Base-by-base conservation (phyloP, 2,797 vertebrate genomes). In the Trematomus bernacchii region DNA sequence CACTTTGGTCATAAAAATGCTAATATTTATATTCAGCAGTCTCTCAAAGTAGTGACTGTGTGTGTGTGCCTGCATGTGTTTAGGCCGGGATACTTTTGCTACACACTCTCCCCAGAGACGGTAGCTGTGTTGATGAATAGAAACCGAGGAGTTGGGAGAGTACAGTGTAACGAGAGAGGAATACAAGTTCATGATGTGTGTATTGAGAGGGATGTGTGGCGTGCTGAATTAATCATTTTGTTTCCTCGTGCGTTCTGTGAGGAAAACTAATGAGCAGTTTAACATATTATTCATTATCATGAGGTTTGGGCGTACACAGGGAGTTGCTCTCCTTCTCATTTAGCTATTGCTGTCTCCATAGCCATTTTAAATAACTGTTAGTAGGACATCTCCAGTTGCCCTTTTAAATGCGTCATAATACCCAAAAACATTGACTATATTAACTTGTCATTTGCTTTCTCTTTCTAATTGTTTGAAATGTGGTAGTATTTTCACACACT, bases 1-100 rank as follows among this genome's bases (percentile, higher is more conserved):
- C 73, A 62, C 75, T 72, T 21, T 44, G 43, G 66, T 87, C 83
- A 90, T 90, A 88, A 90, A 90, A 85, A 90, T 89, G 82, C 71
- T 87, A 88, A 90, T 88, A 77, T 85, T 83, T 80, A 76, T 47
- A 58, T 85, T 73, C 79, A 62, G 70, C 73, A 57, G 75, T 71
- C 65, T 80, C 71, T 70, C 42, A 75, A 71, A 67, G 72, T 63
- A 48, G 62, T 2, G 5, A 47, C 61, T 84, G 58, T 80, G 77
- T 80, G 78, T 76, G 47, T 57, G 61, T 3, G 33, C 15, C 66
- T 53, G 61, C 63, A 10, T 82, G 75, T 58, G 60, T 83, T 80
- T 66, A 70, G 62, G 69, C 57, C 50, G 60, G 64, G 42, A 6
- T 48, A 60, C 40, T 33, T 73, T 62, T 62, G 44, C 71, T 18